A percentile compares a stretch with the other conserved stretches of the same genome.
These are phyloP conservation scores for Chelonoidis abingdonii DNA, from an alignment of 2,113 vertebrate genomes.

Conservation along the genomic window DNA sequence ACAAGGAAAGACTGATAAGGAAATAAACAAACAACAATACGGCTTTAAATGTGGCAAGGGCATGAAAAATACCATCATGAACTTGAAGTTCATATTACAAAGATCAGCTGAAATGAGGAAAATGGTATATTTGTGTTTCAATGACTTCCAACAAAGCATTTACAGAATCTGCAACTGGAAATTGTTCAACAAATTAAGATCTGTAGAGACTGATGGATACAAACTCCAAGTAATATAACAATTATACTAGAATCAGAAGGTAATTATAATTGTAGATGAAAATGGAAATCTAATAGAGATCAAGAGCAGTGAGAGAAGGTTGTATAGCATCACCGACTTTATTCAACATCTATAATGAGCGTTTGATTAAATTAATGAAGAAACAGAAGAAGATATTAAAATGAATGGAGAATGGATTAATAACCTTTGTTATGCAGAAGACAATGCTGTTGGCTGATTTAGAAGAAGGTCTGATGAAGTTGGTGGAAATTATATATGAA, in stretches of 20 bases:
- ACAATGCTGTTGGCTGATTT: not conserved
- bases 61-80: not conserved
- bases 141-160: not conserved
- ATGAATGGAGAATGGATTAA: not conserved
- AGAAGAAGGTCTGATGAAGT: not conserved
- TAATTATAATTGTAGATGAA: not conserved
- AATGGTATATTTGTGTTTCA: not conserved
- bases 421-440: not conserved
- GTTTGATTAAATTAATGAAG: not conserved
- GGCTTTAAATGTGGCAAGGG: not conserved
- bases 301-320: not conserved
- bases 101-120: not conserved
- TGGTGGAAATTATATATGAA: not conserved
- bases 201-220: not conserved
- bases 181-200: not conserved
- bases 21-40: not conserved
- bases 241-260: not conserved
- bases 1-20: not conserved
- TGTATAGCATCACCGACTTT: not conserved
- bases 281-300: not conserved
- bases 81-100: not conserved
- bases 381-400: not conserved
- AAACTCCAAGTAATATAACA: not conserved
- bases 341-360: not conserved
- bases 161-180: not conserved